Conservation (phyloP, 2,888 invertebrate genomes). For the Theristus sp. region DNA sequence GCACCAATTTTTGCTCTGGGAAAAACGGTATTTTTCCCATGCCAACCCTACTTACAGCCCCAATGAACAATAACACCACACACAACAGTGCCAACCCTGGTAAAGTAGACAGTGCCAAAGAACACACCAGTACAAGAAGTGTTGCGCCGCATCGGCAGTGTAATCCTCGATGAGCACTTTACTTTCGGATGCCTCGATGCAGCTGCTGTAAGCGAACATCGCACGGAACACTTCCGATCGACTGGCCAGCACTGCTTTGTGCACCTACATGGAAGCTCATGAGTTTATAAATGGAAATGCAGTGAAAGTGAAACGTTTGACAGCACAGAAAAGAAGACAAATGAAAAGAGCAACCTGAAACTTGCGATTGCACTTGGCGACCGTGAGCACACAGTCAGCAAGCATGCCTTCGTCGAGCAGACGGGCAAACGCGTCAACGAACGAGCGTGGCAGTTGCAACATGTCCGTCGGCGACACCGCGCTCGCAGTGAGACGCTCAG, state of each 20-base stretch:
- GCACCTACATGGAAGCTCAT: constrained; percentile 13
- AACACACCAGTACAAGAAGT: constrained; percentile 16
- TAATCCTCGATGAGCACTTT: constrained; percentile 15
- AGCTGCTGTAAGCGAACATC: constrained; percentile 20
- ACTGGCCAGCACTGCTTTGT: constrained; percentile 22
- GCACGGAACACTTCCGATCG: constrained; percentile 25
- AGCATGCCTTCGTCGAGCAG: constrained; percentile 15
- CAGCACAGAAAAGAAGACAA: not conserved
- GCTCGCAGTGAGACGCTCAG: not conserved
- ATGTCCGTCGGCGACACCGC: not conserved
- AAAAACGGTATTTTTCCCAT: too few relatives aligned
- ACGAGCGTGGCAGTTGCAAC: not conserved
- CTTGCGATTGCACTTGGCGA: too few relatives aligned
- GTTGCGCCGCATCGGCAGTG: constrained; percentile 15
- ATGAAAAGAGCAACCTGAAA: too few relatives aligned
- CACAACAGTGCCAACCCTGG: too few relatives aligned
- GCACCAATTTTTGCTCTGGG: too few relatives aligned
- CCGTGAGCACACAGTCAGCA: constrained; percentile 17
- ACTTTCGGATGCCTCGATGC: constrained; percentile 12
- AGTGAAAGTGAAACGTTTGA: not conserved
- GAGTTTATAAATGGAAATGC: not conserved
- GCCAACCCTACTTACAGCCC: too few relatives aligned
- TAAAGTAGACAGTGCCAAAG: too few relatives aligned
- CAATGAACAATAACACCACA: too few relatives aligned
- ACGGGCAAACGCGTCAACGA: not conserved